Conservation (phyloP, 92 coral and sea anemone genomes). For the Epizoanthus rinbou region DNA sequence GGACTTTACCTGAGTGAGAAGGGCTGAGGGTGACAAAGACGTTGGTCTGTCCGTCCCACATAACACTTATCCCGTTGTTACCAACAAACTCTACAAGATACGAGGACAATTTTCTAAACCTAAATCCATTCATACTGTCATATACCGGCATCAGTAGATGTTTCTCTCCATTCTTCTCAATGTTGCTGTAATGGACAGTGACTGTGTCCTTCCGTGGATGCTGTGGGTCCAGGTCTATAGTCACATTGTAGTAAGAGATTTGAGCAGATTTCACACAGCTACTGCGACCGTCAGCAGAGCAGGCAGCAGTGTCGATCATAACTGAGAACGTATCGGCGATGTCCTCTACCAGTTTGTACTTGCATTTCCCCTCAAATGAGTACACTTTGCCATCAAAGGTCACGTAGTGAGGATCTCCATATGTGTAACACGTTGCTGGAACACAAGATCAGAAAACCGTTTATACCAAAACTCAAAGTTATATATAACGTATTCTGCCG, state of each 20-base stretch:
- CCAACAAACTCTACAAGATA: conserved; percentile 63
- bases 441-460: not conserved
- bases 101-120: conserved; percentile 62
- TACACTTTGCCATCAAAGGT: conserved; percentile 78
- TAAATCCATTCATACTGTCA: conserved; percentile 53
- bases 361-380: conserved; percentile 78
- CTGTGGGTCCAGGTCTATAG: conserved; percentile 57
- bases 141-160: conserved; percentile 56
- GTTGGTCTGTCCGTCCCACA: conserved; percentile 77
- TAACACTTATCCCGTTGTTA: conserved; percentile 58
- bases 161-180: conserved; percentile 1
- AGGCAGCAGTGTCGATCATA: conserved; percentile 68
- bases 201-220: conserved; percentile 64
- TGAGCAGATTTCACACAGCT: conserved; percentile 79
- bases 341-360: conserved; percentile 71
- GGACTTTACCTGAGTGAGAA: conserved; percentile 65
- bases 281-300: conserved; percentile 60
- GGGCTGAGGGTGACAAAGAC: conserved; percentile 67
- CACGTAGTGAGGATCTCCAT: conserved; percentile 77
- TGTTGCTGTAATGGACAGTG: conserved; percentile 34
- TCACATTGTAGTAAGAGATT: conserved; percentile 63
- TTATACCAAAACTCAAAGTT: not conserved
- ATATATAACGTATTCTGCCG: too few species aligned
- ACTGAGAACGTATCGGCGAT: conserved; percentile 63
- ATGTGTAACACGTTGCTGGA: conserved; percentile 76